phyloP scores from a whole-genome alignment of 2,888 invertebrate species.

The Chesias legatella region DNA sequence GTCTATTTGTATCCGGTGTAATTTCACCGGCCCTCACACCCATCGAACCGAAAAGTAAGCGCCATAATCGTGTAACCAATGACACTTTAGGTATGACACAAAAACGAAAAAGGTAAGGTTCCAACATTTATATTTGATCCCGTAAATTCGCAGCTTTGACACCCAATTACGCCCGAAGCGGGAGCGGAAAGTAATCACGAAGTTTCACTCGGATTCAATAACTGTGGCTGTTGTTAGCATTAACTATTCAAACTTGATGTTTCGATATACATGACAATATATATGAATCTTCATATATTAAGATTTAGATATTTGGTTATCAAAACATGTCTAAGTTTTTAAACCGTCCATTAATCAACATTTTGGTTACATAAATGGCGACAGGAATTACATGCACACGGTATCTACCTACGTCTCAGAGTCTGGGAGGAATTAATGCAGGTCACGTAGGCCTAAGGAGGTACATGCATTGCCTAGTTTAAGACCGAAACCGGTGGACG shows the following conservation, averaged over 20 bases:
- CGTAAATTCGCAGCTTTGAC: conserved; percentile 4
- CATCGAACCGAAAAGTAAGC: too few species aligned
- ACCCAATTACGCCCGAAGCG: conserved; percentile 1
- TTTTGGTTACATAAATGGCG: conserved; percentile 5
- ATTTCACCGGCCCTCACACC: too few species aligned
- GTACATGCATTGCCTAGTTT: too few species aligned
- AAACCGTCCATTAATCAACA: background rate
- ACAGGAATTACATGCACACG: conserved; percentile 4
- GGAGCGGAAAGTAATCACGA: conserved; percentile 5
- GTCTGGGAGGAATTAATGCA: background rate
- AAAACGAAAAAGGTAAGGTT: background rate
- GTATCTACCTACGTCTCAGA: background rate
- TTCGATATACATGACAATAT: too few species aligned
- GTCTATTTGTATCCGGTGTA: too few species aligned
- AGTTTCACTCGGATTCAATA: conserved; percentile 2
- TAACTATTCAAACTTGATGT: conserved; percentile 2
- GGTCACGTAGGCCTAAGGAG: conserved; percentile 6
- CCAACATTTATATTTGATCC: conserved; percentile 1
- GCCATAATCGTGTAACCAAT: too few species aligned
- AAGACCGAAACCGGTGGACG: too few species aligned
- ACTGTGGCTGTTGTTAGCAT: conserved; percentile 3
- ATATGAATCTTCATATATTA: too few species aligned
- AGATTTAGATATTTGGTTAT: too few species aligned
- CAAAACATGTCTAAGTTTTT: too few species aligned
- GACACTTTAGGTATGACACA: too few species aligned